A percentile compares a stretch with the other conserved stretches of the same genome.
These are phyloP conservation scores for Clarias laeviceps DNA, from an alignment of 2,797 vertebrate genomes.

Conservation along the genomic window DNA sequence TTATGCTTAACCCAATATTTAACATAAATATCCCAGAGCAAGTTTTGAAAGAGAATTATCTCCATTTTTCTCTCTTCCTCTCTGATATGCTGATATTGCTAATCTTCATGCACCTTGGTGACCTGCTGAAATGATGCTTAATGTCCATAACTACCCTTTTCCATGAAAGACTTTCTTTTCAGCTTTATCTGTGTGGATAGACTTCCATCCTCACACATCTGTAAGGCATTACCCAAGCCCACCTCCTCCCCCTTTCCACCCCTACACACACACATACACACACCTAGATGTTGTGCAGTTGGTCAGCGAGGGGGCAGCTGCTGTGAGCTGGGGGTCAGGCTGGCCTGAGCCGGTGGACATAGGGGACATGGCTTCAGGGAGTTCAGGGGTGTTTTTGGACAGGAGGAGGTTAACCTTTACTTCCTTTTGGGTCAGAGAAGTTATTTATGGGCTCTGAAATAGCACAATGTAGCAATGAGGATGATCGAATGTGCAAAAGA, in stretches of 20 bases:
- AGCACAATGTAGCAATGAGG: slow-evolving; percentile 10
- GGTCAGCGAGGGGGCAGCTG: slow-evolving; percentile 76
- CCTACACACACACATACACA: slow-evolving; percentile 63
- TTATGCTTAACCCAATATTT: slow-evolving; percentile 91
- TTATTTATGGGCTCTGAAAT: slow-evolving; percentile 42
- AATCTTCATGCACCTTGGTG: slow-evolving; percentile 77
- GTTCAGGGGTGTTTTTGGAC: slow-evolving; percentile 48
- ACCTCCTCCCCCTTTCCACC: not conserved
- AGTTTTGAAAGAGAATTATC: slow-evolving; percentile 42
- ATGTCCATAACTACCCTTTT: slow-evolving; percentile 63
- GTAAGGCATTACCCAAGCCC: slow-evolving; percentile 79
- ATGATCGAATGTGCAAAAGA: not conserved
- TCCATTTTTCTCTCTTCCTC: slow-evolving; percentile 21
- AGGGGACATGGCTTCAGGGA: slow-evolving; percentile 53
- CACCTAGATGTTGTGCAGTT: slow-evolving; percentile 78
- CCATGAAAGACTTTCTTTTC: slow-evolving; percentile 47
- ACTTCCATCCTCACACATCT: slow-evolving; percentile 85
- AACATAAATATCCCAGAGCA: slow-evolving; percentile 85
- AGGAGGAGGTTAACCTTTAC: slow-evolving; percentile 46
- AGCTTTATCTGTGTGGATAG: slow-evolving; percentile 72
- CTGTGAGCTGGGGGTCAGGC: slow-evolving; percentile 77
- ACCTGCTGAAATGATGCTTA: slow-evolving; percentile 77
- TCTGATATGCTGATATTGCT: slow-evolving; percentile 68
- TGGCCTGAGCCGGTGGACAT: slow-evolving; percentile 68
- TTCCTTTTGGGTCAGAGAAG: slow-evolving; percentile 49